Evolutionary conservation across 2,888 invertebrate species (phyloP).

Genomic region (Parthenolecanium corni): DNA sequence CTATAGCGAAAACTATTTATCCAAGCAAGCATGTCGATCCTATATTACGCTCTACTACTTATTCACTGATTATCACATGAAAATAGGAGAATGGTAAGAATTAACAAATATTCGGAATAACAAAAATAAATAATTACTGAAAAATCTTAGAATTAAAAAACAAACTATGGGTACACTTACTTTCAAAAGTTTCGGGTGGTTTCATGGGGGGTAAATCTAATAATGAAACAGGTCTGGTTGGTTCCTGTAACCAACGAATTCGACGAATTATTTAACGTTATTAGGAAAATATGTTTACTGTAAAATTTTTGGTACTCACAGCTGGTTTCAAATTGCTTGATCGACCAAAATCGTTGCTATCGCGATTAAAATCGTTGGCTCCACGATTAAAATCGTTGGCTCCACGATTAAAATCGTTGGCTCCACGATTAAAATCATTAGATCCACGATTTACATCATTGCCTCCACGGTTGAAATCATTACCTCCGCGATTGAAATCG

Average conservation of each 20-base stretch:
- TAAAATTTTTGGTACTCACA: background rate
- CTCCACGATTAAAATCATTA: background rate
- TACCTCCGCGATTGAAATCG: background rate
- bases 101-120: too few relatives aligned
- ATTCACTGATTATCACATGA: too few relatives aligned
- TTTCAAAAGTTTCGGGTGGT: slow-evolving; percentile 12
- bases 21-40: too few relatives aligned
- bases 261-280: background rate
- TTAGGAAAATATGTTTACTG: background rate
- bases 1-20: too few relatives aligned
- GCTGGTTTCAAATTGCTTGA: background rate
- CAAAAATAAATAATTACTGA: too few relatives aligned
- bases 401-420: background rate
- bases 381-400: background rate
- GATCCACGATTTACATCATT: background rate
- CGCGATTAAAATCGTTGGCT: slow-evolving; percentile 1
- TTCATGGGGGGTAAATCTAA: slow-evolving; percentile 19
- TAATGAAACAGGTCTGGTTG: slow-evolving; percentile 3
- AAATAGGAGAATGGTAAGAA: too few relatives aligned
- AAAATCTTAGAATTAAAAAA: too few relatives aligned
- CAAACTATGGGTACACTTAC: too few relatives aligned
- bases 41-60: too few relatives aligned
- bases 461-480: background rate
- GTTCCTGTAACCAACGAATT: background rate
- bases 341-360: slow-evolving; percentile 1